These are phyloP conservation scores for Glyphotaelius pellucidus DNA, from an alignment of 2,888 invertebrate genomes.

Conservation along the genomic window DNA sequence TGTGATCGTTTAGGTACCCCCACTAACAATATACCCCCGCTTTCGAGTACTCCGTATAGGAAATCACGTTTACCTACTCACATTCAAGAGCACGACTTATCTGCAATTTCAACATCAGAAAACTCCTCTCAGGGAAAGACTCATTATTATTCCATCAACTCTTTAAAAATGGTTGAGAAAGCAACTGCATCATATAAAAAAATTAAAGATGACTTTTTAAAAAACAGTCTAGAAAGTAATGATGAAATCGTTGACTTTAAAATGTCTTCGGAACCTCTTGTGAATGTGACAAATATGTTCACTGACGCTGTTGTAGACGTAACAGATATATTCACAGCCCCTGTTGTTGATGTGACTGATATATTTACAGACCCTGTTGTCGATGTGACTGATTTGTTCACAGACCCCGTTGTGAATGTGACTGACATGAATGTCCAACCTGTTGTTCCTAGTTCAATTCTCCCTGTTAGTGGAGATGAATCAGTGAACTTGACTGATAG, in stretches of 20 bases:
- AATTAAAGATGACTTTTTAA: not conserved
- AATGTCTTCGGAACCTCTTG: not conserved
- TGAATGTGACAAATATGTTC: not conserved
- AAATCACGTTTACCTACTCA: not conserved
- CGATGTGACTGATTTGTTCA: not conserved
- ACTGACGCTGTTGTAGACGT: not conserved
- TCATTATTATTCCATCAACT: not conserved
- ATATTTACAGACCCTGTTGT: not conserved
- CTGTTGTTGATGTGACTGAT: not conserved
- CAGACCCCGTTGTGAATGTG: not conserved
- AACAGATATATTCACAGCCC: not conserved
- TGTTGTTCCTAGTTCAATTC: not conserved
- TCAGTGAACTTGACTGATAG: not conserved
- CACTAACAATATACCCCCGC: not conserved
- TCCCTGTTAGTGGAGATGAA: too few relatives aligned
- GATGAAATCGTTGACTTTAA: not conserved
- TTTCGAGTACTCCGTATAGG: constrained; percentile 45
- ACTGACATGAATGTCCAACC: not conserved
- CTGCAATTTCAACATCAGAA: constrained; percentile 41
- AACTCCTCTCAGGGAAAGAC: constrained; percentile 8
- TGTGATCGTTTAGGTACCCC: constrained; percentile 8
- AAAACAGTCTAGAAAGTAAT: not conserved
- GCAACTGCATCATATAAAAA: not conserved
- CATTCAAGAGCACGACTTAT: constrained; percentile 26
- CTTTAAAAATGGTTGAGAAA: not conserved